Evolutionary conservation across 1,140 invertebrate species (phyloP), one percentile per base, ranked within the genome.

Genomic region (Bombus difficillimus): DNA sequence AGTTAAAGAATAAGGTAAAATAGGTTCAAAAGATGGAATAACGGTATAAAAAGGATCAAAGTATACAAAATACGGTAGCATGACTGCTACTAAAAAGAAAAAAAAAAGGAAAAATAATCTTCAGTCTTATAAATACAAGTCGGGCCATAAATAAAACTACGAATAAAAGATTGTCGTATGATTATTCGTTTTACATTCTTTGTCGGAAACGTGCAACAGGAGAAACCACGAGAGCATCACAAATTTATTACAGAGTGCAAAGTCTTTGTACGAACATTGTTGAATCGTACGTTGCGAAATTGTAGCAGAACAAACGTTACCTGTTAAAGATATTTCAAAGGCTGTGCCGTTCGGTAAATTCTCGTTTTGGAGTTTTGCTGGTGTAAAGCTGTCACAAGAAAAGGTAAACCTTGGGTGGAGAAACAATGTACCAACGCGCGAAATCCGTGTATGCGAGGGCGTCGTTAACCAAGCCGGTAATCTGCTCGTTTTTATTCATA

Each of bases 401-500:
- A 71, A 78, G 64, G 43, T 71, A 43, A 78, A 57, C n/a, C 69
- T 81, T 62, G 39, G 15, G n/a, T 37, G 6, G 18, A 10, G 66
- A 78, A 84, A 79, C 82, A 83, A 83, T 78, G 22, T 41, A 69
- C n/a, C 47, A 28, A 41, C 25, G 32, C 59, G 22, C 37, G 41
- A 78, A 83, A 83, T 69, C 47, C 64, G 34, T 12, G n/a, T 10
- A 53, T 53, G 37, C 18, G 32, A 68, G 22, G 39, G 34, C 28
- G n/a, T 74, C 78, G 77, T 85, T 80, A 62, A 41, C 32, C 34
- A 10, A 39, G 32, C 1, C 22, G 10, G 69, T 81, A 73, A 81
- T 85, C 83, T 22, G 59, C 32, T 81, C 68, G 68, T 81, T 85
- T 85, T 85, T 81, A 81, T 81, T 81, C 83, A 81, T 57, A 43